phyloP scores from a whole-genome alignment of 2,113 vertebrate species.

The Heptranchias perlo region DNA sequence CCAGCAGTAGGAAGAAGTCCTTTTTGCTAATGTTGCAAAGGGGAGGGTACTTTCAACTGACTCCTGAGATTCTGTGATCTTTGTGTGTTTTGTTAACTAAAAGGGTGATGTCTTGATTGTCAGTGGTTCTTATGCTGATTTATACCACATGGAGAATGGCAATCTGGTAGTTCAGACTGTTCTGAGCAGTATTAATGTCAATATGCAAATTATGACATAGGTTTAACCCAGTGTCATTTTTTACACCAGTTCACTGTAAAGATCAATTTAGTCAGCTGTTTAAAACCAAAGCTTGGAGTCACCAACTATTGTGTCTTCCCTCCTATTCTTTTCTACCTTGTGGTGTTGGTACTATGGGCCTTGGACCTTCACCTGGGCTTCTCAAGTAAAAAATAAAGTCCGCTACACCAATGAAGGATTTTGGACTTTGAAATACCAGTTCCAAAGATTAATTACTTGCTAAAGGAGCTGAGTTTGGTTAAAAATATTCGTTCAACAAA shows the following conservation, averaged over 20 bases:
- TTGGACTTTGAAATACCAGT: too few species aligned
- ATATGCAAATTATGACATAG: background rate
- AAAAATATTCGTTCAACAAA: too few species aligned
- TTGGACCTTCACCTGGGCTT: background rate
- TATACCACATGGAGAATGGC: background rate
- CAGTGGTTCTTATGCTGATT: background rate
- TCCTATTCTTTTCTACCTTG: background rate
- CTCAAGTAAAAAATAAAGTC: background rate
- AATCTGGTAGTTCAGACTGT: background rate
- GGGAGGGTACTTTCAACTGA: background rate
- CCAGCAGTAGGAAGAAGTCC: background rate
- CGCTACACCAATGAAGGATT: too few species aligned
- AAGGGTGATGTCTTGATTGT: background rate
- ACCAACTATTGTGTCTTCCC: background rate
- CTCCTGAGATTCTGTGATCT: background rate
- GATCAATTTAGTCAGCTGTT: background rate
- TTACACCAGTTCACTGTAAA: background rate
- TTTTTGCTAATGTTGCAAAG: background rate
- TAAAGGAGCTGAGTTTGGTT: too few species aligned
- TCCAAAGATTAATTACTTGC: too few species aligned
- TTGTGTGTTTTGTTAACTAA: background rate
- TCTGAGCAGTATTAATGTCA: background rate
- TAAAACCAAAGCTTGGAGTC: background rate
- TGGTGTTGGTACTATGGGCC: background rate
- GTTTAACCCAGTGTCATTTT: background rate